phyloP scores from a whole-genome alignment of 2,888 invertebrate genomes.

The Pollenia griseotomentosa region DNA sequence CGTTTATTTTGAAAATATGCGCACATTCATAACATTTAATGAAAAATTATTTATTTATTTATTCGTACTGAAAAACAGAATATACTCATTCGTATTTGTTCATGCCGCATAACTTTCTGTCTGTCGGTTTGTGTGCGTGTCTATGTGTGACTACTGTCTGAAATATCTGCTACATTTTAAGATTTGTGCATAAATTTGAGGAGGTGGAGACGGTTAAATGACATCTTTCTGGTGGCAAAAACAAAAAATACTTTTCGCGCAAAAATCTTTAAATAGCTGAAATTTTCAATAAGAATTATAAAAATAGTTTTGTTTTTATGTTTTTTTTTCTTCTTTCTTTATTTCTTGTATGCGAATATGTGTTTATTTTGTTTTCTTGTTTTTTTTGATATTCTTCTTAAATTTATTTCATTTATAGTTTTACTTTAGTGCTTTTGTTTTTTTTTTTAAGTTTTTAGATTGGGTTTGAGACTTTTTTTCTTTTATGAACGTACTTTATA shows the following conservation, averaged over 20 bases:
- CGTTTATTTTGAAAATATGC: too few relatives aligned
- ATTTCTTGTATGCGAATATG: background rate
- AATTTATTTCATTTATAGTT: slow-evolving; percentile 27
- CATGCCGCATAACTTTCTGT: too few relatives aligned
- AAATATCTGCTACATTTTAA: slow-evolving; percentile 5
- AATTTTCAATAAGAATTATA: slow-evolving; percentile 54
- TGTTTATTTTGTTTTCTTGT: background rate
- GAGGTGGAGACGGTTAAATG: slow-evolving; percentile 62
- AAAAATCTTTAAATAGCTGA: slow-evolving; percentile 61
- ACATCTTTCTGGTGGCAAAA: slow-evolving; percentile 61
- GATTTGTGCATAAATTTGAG: slow-evolving; percentile 52
- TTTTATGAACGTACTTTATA: background rate
- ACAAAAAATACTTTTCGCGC: slow-evolving; percentile 40
- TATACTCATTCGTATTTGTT: too few relatives aligned
- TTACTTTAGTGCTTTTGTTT: slow-evolving; percentile 18
- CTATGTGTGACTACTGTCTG: background rate
- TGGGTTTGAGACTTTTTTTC: background rate
- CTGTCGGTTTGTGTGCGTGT: background rate
- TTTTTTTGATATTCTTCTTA: background rate
- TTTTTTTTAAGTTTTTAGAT: background rate
- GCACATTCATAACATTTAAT: too few relatives aligned
- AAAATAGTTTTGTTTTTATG: slow-evolving; percentile 58
- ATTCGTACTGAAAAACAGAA: too few relatives aligned
- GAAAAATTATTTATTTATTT: too few relatives aligned
- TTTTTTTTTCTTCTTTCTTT: background rate